These are phyloP conservation scores for Cenopis cana DNA, from an alignment of 2,888 invertebrate species.

Conservation along the genomic window DNA sequence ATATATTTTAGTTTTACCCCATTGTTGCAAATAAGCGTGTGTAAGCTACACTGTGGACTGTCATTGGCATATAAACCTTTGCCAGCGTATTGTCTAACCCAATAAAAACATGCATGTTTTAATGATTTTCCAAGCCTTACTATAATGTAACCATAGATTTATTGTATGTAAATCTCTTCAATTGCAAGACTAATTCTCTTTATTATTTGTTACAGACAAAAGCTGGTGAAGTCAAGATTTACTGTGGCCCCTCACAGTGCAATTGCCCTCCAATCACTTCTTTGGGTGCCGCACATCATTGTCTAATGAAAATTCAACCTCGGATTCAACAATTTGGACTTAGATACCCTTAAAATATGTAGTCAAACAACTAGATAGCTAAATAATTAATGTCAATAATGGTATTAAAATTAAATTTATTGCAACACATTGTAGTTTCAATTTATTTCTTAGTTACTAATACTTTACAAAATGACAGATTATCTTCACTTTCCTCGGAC, in stretches of 20 bases:
- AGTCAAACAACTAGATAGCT: background rate
- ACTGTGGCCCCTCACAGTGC: slow-evolving; percentile 34
- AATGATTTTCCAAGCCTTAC: no score
- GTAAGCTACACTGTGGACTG: no score
- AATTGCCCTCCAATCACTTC: slow-evolving; percentile 32
- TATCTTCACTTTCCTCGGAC: background rate
- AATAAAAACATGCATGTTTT: no score
- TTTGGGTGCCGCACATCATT: slow-evolving; percentile 33
- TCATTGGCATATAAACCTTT: no score
- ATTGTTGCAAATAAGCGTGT: no score
- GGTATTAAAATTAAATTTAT: slow-evolving; percentile 30
- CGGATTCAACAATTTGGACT: background rate
- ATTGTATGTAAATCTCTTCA: no score
- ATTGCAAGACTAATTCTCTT: no score
- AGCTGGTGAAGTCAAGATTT: slow-evolving; percentile 30
- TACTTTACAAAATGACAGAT: background rate
- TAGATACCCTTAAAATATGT: background rate
- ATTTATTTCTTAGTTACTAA: slow-evolving; percentile 20
- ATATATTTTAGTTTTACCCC: no score
- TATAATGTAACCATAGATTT: no score
- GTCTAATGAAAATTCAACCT: background rate
- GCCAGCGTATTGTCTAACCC: no score
- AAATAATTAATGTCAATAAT: background rate
- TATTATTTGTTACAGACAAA: slow-evolving; percentile 26
- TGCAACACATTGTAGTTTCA: slow-evolving; percentile 11